These are phyloP conservation scores for Meloe dianella DNA, from an alignment of 2,888 invertebrate genomes.

Conservation along the genomic window DNA sequence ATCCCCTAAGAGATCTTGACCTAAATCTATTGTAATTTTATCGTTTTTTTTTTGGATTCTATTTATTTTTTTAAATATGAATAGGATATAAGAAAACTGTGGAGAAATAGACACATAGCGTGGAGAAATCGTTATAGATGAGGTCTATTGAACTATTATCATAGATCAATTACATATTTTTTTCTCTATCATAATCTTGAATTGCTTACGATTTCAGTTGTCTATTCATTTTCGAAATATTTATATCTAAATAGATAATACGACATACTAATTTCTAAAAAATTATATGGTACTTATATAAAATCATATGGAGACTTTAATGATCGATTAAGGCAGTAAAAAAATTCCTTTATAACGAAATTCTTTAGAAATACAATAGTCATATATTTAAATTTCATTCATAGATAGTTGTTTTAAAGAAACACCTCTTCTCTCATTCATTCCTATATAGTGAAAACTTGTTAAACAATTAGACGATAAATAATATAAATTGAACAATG, in stretches of 20 bases:
- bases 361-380: not conserved
- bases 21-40: slow-evolving; percentile 38
- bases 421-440: slow-evolving; percentile 6
- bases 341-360: not conserved
- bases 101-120: not conserved
- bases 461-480: slow-evolving; percentile 10
- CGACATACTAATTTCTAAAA: not conserved
- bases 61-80: slow-evolving; percentile 23
- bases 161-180: slow-evolving; percentile 39
- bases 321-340: not conserved
- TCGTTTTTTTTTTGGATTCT: not conserved
- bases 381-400: slow-evolving; percentile 10
- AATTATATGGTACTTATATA: not conserved
- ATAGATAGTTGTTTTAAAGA: not conserved
- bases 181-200: slow-evolving; percentile 16
- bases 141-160: slow-evolving; percentile 37
- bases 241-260: not conserved
- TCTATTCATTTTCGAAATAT: not conserved
- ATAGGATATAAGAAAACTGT: not conserved
- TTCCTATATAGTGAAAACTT: not conserved
- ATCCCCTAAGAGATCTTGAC: slow-evolving; percentile 39
- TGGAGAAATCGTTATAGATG: slow-evolving; percentile 41
- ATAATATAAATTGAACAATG: slow-evolving; percentile 10
- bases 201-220: slow-evolving; percentile 11
- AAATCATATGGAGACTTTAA: slow-evolving; percentile 7